These are phyloP conservation scores for Drosophila lini DNA, from an alignment of 1,140 invertebrate genomes.

Conservation along the genomic window DNA sequence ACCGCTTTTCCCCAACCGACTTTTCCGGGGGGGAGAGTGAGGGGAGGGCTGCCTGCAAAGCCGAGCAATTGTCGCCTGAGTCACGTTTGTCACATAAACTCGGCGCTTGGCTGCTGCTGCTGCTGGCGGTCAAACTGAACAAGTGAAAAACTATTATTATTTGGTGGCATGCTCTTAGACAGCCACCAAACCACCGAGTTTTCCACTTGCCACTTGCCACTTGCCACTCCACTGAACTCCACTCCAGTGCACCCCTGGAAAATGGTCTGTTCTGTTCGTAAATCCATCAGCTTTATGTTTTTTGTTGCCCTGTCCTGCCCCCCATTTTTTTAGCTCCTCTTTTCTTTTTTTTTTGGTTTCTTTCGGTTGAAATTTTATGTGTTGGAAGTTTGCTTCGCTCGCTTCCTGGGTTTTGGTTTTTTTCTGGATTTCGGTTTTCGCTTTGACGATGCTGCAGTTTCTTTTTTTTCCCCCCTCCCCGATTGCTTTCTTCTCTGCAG, in stretches of 20 bases:
- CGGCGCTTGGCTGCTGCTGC: slow-evolving; percentile 61
- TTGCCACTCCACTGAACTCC: slow-evolving; percentile 10
- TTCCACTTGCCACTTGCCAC: slow-evolving; percentile 22
- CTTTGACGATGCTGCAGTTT: slow-evolving; percentile 63
- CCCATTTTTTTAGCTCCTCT: slow-evolving; percentile 1
- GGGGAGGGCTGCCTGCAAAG: slow-evolving; percentile 31
- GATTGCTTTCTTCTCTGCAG: slow-evolving; percentile 7
- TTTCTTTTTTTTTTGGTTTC: slow-evolving; percentile 11
- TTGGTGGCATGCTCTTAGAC: slow-evolving; percentile 66
- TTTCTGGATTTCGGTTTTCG: slow-evolving; percentile 17
- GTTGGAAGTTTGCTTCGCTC: slow-evolving; percentile 20
- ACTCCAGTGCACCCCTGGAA: slow-evolving; percentile 36
- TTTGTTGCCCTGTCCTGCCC: slow-evolving; percentile 39
- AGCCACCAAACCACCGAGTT: slow-evolving; percentile 24
- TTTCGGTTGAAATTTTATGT: slow-evolving; percentile 67
- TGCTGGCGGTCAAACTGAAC: slow-evolving; percentile 76
- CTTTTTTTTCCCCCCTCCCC: background rate
- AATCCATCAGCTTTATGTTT: slow-evolving; percentile 77
- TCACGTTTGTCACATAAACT: slow-evolving; percentile 83
- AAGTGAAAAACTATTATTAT: slow-evolving; percentile 83
- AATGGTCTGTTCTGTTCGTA: slow-evolving; percentile 71
- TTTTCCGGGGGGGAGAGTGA: slow-evolving; percentile 8
- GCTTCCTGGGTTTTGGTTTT: slow-evolving; percentile 33
- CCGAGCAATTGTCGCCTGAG: slow-evolving; percentile 78
- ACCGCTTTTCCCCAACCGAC: slow-evolving; percentile 10